These are phyloP conservation scores for Stomatorhinus ivindoensis DNA, from an alignment of 2,113 vertebrate genomes.

Conservation along the genomic window DNA sequence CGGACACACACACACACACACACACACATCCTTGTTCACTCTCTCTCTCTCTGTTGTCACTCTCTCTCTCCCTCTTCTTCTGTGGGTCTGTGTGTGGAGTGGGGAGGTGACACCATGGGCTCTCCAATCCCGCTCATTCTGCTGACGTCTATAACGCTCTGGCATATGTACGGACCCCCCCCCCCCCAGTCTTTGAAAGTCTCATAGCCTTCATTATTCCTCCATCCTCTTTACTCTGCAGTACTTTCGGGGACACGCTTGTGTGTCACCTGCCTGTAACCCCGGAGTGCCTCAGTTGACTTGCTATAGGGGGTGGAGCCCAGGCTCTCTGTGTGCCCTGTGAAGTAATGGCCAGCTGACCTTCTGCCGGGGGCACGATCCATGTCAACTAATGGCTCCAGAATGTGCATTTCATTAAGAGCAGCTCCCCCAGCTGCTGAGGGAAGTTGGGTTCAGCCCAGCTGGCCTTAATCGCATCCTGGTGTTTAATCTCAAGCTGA, in stretches of 20 bases:
- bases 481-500: background rate
- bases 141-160: background rate
- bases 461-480: background rate
- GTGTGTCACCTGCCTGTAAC: background rate
- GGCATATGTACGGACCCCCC: background rate
- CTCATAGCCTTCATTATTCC: background rate
- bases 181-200: background rate
- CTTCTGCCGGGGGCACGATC: background rate
- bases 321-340: background rate
- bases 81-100: background rate
- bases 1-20: too few relatives aligned
- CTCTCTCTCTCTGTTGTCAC: too few relatives aligned
- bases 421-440: background rate
- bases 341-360: background rate
- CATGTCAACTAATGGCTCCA: conserved; percentile 7
- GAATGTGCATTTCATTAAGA: conserved; percentile 26
- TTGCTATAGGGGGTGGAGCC: background rate
- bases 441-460: background rate
- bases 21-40: background rate
- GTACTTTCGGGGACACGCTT: background rate
- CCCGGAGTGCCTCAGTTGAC: background rate
- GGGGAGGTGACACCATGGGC: too few relatives aligned
- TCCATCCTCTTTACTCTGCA: background rate
- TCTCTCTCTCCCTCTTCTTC: background rate
- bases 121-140: background rate